Conservation (phyloP, 2,113 vertebrate species). For the Pseudolaguvia tuberculata region DNA sequence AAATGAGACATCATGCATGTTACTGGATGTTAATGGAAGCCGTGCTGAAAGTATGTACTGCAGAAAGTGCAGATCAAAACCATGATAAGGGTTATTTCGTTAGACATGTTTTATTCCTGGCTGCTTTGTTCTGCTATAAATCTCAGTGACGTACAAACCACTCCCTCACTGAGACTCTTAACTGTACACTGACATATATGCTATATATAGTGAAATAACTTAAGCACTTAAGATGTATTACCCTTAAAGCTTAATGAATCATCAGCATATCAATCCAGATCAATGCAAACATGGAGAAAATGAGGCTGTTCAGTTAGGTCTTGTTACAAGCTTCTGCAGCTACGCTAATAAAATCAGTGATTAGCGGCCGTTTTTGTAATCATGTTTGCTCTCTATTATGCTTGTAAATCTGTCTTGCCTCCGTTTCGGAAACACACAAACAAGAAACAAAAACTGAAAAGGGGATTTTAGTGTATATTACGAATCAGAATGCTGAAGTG, state of each 20-base stretch:
- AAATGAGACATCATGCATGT: background rate
- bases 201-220: background rate
- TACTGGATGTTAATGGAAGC: constrained; percentile 30
- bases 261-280: background rate
- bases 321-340: constrained; percentile 14
- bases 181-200: background rate
- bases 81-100: constrained; percentile 25
- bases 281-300: background rate
- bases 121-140: background rate
- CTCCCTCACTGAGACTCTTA: background rate
- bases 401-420: background rate
- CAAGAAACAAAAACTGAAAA: too few species aligned
- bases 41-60: constrained; percentile 25
- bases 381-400: background rate
- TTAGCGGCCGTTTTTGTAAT: constrained; percentile 8
- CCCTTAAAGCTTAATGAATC: background rate
- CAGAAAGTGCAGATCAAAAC: constrained; percentile 25
- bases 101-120: constrained; percentile 16
- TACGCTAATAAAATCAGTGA: constrained; percentile 35
- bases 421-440: background rate
- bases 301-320: background rate
- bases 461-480: too few species aligned
- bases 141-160: constrained; percentile 6
- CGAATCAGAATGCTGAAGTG: too few species aligned
- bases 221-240: background rate